Evolutionary conservation across 1,140 invertebrate species (phyloP), one percentile per base, ranked within the genome.

Genomic region (Drosophila arawakana): DNA sequence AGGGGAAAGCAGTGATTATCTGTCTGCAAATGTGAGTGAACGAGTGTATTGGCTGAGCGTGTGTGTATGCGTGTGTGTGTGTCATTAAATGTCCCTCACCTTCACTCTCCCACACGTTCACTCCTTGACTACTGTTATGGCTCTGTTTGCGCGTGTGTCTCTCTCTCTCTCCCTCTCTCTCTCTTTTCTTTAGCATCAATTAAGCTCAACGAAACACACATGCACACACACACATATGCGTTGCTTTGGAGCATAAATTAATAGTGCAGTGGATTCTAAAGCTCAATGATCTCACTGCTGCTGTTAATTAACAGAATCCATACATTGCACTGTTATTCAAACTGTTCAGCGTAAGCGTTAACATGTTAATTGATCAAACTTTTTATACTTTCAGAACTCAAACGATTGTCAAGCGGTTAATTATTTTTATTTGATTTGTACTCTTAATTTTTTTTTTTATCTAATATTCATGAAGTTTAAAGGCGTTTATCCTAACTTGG

Each of bases 1-100:
- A 44, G 49, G 25, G 41, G 47, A 50, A 37, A 59, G 55, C 65
- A 84, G 81, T 84, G 81, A 85, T 84, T 84, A 84, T 85, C 78
- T 84, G 73, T 63, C 47, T 72, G 59, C 73, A 75, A 75, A 75
- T 72, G 68, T 59, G 49, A 35, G 37, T 67, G 66, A 70, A 44
- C 44, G 66, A 52, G 66, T 50, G 41, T 78, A 49, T 59, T 71
- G 25, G 25, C 1, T 21, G 25, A 65, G 77, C 66, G 43, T 30
- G 50, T 41, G 60, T 18, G 46, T 58, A 21, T 21, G 52, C 70
- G 72, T 54, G 69, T 65, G 81, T 69, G 76, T 73, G 74, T 72
- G 73, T 74, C 81, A 84, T 83, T 84, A 84, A 80, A 66, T 39
- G 68, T 58, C 2, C 41, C 54, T 39, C 37, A 37, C 9, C 10